These are phyloP conservation scores for Trimorus sp. DNA, from an alignment of 2,888 invertebrate species.

Conservation along the genomic window DNA sequence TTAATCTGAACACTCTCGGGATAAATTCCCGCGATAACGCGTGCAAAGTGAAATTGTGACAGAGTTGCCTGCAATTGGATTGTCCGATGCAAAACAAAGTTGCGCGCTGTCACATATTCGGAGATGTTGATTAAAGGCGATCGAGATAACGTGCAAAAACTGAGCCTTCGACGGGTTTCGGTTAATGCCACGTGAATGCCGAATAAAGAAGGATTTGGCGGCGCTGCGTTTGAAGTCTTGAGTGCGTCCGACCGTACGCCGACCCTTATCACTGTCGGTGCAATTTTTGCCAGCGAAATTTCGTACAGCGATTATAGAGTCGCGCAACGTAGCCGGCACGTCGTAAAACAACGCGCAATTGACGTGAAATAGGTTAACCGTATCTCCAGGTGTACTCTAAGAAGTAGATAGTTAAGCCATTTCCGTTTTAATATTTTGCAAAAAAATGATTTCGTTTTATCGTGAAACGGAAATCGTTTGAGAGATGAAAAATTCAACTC, in stretches of 20 bases:
- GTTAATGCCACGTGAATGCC: constrained; percentile 23
- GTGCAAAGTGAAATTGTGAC: too few relatives aligned
- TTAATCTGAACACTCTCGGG: too few relatives aligned
- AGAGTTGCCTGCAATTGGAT: too few relatives aligned
- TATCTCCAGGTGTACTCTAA: constrained; percentile 22
- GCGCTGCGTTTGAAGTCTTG: constrained; percentile 27
- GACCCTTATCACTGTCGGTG: constrained; percentile 37
- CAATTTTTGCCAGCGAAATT: constrained; percentile 7
- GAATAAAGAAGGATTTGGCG: constrained; percentile 29
- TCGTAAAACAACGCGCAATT: constrained; percentile 44
- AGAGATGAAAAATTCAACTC: too few relatives aligned
- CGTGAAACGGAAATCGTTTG: too few relatives aligned
- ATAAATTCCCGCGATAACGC: too few relatives aligned
- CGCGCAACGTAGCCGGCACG: constrained; percentile 35
- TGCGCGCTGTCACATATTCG: too few relatives aligned
- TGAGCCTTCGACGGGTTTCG: constrained; percentile 6
- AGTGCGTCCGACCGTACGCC: constrained; percentile 16
- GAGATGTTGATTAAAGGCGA: constrained; percentile 8
- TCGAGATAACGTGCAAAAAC: constrained; percentile 15
- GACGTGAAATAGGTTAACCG: constrained; percentile 53
- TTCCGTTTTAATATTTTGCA: too few relatives aligned
- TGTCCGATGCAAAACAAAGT: too few relatives aligned
- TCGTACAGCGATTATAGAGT: constrained; percentile 35
- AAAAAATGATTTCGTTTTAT: too few relatives aligned
- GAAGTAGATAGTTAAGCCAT: too few relatives aligned